phyloP scores from a whole-genome alignment of 2,888 invertebrate genomes.

The Chaetogeoica ovagalla region DNA sequence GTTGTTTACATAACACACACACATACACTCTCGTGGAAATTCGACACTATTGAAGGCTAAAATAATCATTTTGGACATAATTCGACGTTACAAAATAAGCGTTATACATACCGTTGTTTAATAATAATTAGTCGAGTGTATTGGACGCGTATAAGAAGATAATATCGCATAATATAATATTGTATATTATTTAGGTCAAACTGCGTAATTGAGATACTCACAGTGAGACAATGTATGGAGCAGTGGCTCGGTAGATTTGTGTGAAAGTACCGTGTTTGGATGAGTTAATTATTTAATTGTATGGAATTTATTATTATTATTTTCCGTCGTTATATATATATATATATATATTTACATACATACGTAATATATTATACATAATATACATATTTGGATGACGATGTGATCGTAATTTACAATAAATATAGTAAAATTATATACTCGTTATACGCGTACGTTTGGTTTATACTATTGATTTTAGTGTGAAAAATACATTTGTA shows the following conservation, averaged over 20 bases:
- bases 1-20: neutral
- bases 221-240: neutral
- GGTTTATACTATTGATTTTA: too few relatives aligned
- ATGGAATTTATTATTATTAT: neutral
- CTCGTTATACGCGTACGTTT: too few relatives aligned
- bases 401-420: too few relatives aligned
- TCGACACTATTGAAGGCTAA: constrained; percentile 5
- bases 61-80: constrained; percentile 9
- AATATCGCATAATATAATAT: neutral
- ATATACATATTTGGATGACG: too few relatives aligned
- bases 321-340: too few relatives aligned
- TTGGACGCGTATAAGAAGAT: neutral
- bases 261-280: constrained; percentile 6
- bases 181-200: neutral
- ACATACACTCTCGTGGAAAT: neutral
- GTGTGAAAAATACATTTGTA: too few relatives aligned
- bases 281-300: constrained; percentile 12
- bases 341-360: too few relatives aligned
- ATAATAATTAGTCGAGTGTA: neutral
- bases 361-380: too few relatives aligned
- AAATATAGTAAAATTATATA: too few relatives aligned
- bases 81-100: neutral
- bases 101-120: neutral
- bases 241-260: neutral
- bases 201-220: neutral